A percentile compares a stretch with the other conserved stretches of the same genome.
Conservation (phyloP, 2,888 invertebrate genomes). For the Oegoconia quadripuncta region DNA sequence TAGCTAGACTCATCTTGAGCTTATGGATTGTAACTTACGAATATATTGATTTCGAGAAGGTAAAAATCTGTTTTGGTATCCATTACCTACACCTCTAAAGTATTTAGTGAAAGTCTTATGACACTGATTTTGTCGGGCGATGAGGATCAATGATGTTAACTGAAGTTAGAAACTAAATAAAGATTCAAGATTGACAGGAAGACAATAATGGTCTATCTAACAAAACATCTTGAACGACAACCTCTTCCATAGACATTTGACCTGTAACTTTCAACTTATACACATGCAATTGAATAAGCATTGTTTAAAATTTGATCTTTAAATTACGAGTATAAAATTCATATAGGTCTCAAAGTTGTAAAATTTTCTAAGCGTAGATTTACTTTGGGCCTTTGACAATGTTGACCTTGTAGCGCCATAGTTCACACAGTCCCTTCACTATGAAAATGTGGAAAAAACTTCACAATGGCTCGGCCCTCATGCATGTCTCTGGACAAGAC, state of each 20-base stretch:
- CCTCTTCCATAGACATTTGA: slow-evolving; percentile 21
- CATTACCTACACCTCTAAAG: slow-evolving; percentile 18
- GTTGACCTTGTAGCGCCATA: slow-evolving; percentile 66
- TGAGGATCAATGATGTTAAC: slow-evolving; percentile 1
- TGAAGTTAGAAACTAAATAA: not conserved
- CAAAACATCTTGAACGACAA: slow-evolving; percentile 27
- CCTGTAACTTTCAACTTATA: slow-evolving; percentile 5
- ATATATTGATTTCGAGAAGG: slow-evolving; percentile 31
- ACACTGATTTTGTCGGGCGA: slow-evolving; percentile 20
- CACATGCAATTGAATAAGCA: not conserved
- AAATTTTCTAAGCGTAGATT: slow-evolving; percentile 24
- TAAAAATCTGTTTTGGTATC: slow-evolving; percentile 30
- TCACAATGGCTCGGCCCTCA: slow-evolving; percentile 66
- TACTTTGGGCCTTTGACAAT: slow-evolving; percentile 62
- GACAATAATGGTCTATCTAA: slow-evolving; percentile 22
- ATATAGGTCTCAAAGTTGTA: not conserved
- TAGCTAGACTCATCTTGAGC: slow-evolving; percentile 27
- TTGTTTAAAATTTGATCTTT: slow-evolving; percentile 9
- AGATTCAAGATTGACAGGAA: slow-evolving; percentile 14
- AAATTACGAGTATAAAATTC: slow-evolving; percentile 12
- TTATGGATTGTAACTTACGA: slow-evolving; percentile 27
- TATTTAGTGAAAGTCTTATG: slow-evolving; percentile 26
- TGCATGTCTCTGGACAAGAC: slow-evolving; percentile 62
- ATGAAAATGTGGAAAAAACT: slow-evolving; percentile 72
- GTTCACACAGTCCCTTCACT: slow-evolving; percentile 77